Evolutionary conservation across 2,797 vertebrate genomes (phyloP).

Genomic region (Lagodon rhomboides): DNA sequence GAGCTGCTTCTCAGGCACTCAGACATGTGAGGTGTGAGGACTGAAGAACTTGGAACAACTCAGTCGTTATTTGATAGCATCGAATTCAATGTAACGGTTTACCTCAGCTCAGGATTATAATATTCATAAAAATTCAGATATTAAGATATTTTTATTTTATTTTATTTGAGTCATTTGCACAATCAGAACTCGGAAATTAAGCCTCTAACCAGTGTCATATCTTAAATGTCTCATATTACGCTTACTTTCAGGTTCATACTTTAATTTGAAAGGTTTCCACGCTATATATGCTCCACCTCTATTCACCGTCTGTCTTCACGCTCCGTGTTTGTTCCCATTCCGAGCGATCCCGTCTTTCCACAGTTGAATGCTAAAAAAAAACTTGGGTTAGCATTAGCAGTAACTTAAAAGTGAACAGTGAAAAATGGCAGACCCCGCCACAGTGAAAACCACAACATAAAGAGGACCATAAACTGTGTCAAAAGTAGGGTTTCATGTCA

Average conservation of each 20-base stretch:
- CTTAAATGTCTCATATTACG: neutral
- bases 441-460: neutral
- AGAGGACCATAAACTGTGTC: neutral
- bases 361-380: neutral
- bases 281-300: too few relatives aligned
- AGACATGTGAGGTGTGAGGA: neutral
- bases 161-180: neutral
- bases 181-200: neutral
- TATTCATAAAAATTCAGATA: neutral
- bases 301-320: too few relatives aligned
- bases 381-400: neutral
- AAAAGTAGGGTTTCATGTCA: neutral
- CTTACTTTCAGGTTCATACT: neutral
- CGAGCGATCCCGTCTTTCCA: neutral
- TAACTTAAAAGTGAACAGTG: neutral
- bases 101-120: too few relatives aligned
- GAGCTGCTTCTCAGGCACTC: constrained; percentile 9
- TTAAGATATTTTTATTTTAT: neutral
- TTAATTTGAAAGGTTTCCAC: too few relatives aligned
- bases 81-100: neutral
- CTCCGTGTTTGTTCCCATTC: too few relatives aligned
- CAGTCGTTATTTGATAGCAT: neutral
- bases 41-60: neutral
- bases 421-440: neutral
- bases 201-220: neutral